Evolutionary conservation across 2,797 vertebrate species (phyloP), one percentile per base, ranked within the genome.

Genomic region (Takifugu rubripes): DNA sequence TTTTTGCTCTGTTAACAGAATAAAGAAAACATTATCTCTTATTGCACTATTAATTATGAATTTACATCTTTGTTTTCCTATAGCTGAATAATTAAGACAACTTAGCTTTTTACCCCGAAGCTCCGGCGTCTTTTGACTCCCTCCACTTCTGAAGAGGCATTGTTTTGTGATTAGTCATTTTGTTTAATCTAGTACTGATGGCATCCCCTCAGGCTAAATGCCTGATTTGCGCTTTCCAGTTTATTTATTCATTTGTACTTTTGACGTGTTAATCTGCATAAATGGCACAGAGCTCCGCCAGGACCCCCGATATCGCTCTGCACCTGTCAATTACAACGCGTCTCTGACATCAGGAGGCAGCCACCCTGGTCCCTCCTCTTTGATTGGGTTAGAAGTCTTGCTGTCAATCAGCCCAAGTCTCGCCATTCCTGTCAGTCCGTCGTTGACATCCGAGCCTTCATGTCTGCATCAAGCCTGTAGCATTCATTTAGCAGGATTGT

Each of bases 181-280:
- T 90, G 90, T 90, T 92, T 91, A 89, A 91, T 87, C 89, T 81
- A 68, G 79, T 90, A 89, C 88, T 87, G 83, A 89, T 77, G 81
- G 78, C 80, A 77, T 84, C 77, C 74, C 80, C 85, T 84, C 78
- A 86, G 86, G 87, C 89, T 86, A 90, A 81, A 82, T 84, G 75
- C 78, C 79, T 89, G 75, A 79, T 83, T 78, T 68, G 68, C 74
- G 77, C 82, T 90, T 83, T 84, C 81, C 76, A 51, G 82, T 87
- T 89, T 90, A 88, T 88, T 91, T 91, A 87, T 91, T 89, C 87
- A 88, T 90, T 89, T 85, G 72, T 84, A 84, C 80, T 88, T 87
- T 84, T 87, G 84, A 90, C 85, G 56, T 68, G 71, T 90, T 83
- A 84, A 87, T 90, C 86, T 92, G 74, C 87, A 90, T 88, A 86